Percentiles rank a stretch among this genome's conserved stretches.
Evolutionary conservation across 2,797 vertebrate genomes (phyloP).

Genomic region (Hyperoplus immaculatus): DNA sequence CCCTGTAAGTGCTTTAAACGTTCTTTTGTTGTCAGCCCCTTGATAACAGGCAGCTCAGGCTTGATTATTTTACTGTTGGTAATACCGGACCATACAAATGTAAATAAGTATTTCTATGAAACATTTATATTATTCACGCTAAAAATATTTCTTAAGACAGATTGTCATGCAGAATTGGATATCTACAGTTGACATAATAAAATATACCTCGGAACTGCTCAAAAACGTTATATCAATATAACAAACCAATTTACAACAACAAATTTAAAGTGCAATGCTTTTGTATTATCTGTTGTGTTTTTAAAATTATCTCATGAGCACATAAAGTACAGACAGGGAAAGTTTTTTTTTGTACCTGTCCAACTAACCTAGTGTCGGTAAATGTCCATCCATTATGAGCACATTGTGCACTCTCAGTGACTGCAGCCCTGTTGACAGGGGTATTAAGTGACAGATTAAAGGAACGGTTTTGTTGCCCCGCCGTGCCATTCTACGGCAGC

Average conservation of each 20-base stretch:
- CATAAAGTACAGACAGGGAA: background rate
- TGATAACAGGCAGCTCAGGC: constrained; percentile 41
- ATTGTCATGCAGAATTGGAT: background rate
- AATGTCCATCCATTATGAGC: constrained; percentile 9
- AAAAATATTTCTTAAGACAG: background rate
- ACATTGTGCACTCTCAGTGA: constrained; percentile 37
- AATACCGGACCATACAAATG: constrained; percentile 11
- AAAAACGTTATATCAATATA: constrained; percentile 1
- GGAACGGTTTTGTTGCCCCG: constrained; percentile 62
- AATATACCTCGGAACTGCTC: background rate
- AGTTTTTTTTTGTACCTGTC: constrained; percentile 7
- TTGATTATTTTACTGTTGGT: constrained; percentile 27
- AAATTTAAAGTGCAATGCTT: background rate
- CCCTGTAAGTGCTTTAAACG: constrained; percentile 44
- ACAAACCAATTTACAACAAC: background rate
- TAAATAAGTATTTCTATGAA: constrained; percentile 8
- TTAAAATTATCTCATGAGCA: background rate
- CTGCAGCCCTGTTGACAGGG: constrained; percentile 47
- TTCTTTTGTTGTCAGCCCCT: constrained; percentile 33
- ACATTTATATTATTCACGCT: constrained; percentile 15
- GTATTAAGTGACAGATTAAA: constrained; percentile 62
- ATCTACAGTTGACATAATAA: background rate
- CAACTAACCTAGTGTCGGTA: constrained; percentile 2
- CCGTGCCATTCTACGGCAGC: constrained; percentile 57
- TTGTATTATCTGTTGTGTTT: background rate